Evolutionary conservation across 2,113 vertebrate genomes (phyloP), one percentile per base, ranked within the genome.

Genomic region (Orcinus orca): DNA sequence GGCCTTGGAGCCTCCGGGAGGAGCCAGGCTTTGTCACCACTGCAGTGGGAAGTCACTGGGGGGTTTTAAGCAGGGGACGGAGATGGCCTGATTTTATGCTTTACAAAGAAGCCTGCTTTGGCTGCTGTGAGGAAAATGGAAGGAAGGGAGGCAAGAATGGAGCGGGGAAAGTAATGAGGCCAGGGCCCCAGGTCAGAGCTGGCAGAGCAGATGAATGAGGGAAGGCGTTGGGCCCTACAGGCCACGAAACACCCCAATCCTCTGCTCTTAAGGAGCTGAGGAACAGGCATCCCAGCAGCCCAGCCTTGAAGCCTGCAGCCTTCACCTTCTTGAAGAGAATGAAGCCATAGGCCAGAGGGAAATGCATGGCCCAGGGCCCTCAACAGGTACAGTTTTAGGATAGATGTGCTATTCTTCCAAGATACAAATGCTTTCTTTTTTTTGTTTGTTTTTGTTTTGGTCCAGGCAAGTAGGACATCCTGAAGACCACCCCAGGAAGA

Each of bases 41-140:
- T 1, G 8, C 0, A 1, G 0, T 0, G 12, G 36, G 53, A 63
- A 33, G 44, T 41, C 12, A 12, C 14, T 1, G 36, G n/a, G 10
- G n/a, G 10, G 15, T 11, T 62, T 26, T 8, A 1, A 65, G 73
- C 9, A 12, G 36, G 38, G n/a, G 58, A 13, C 2, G 1, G 47
- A n/a, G 13, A 8, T 0, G 5, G 50, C 55, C 8, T 23, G 63
- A 38, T 11, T 10, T 29, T 53, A 11, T 1, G 5, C 79, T n/a
- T 26, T 7, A 47, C 8, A 23, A 21, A 55, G 36, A 70, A 70
- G 44, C 41, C 8, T 5, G n/a, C 82, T 53, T n/a, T 17, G 5
- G 50, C 44, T 25, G 29, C 76, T 0, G 2, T 41, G 88, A 60
- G 36, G 6, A 26, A 41, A 17, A 44, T 0, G 55, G 87, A 23